A percentile compares a stretch with the other conserved stretches of the same genome.
phyloP scores from a whole-genome alignment of 2,113 vertebrate genomes.

The Oncorhynchus mykiss region DNA sequence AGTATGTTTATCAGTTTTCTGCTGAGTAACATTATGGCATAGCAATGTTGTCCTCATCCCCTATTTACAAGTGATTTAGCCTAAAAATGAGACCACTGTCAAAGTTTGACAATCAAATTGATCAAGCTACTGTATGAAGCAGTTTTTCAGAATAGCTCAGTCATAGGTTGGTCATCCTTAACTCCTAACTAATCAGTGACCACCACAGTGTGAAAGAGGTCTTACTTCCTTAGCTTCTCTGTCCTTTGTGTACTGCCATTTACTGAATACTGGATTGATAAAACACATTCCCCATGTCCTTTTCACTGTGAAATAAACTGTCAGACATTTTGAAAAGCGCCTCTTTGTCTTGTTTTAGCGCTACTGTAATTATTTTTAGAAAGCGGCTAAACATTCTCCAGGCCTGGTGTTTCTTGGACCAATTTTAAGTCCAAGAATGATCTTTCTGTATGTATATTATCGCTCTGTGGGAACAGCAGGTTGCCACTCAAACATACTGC shows the following conservation, averaged over 20 bases:
- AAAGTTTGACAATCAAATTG: no score
- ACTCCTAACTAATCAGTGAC: no score
- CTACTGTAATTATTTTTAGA: no score
- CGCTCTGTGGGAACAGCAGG: background rate
- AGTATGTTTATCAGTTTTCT: background rate
- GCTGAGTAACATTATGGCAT: slow-evolving; percentile 1
- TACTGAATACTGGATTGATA: background rate
- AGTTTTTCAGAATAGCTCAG: no score
- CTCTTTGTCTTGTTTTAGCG: background rate
- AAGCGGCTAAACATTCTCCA: no score
- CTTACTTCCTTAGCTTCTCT: background rate
- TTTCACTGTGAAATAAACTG: slow-evolving; percentile 1
- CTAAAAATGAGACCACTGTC: no score
- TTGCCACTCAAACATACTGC: background rate
- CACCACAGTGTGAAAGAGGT: background rate
- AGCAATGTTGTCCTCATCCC: background rate
- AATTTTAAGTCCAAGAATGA: background rate
- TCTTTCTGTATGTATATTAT: background rate
- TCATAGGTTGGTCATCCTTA: no score
- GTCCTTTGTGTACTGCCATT: background rate
- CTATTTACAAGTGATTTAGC: background rate
- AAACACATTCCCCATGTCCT: background rate
- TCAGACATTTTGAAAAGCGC: background rate
- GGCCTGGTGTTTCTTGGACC: no score
- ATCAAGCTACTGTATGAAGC: no score